Base-by-base conservation (phyloP, 2,797 vertebrate species). In the Jordanella pulchra region DNA sequence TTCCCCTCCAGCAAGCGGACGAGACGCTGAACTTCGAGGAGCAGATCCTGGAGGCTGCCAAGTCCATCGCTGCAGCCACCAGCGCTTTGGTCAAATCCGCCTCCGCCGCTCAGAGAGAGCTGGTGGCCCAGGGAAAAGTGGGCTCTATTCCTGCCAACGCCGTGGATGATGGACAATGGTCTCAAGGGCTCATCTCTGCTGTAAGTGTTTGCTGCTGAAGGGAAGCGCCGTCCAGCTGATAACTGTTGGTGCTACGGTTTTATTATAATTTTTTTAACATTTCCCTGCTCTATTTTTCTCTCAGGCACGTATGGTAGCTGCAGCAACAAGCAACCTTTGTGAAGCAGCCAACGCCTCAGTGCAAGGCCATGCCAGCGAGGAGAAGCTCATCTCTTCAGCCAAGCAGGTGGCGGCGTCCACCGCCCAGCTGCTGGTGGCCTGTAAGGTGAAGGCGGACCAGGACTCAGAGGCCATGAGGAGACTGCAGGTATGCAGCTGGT, bases 121-220 rank as follows among this genome's bases (percentile, higher is more conserved):
- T 99, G 87, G 97, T 99, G 68, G 97, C 98, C 79, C 98, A 99
- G 90, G 98, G 98, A 77, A 99, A 99, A 96, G 98, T 99, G 86
- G 98, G 98, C 80, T 97, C 97, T 54, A 98, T 97, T 79, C 96
- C 96, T 1, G 97, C 96, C 81, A 99, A 99, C 1, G 97, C 98
- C 23, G 96, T 96, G 14, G 98, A 99, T 0, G 98, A 99, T 10
- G 98, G 98, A 70, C 98, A 99, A 89, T 99, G 98, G 98, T 99
- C 97, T 45, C 98, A 99, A 88, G 98, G 98, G 64, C 96, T 99
- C 82, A 99, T 99, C 90, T 99, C 98, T 2, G 98, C 98, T 28
- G 97, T 98, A 88, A 96, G 97, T 87, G 10, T 51, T 53, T 7
- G 23, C 35, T 0, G 13, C 47, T 28, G 0, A 35, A 47, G 21